Percentiles rank a stretch among this genome's conserved stretches.
Conservation (phyloP, 2,113 vertebrate species). For the Lethenteron reissneri region DNA sequence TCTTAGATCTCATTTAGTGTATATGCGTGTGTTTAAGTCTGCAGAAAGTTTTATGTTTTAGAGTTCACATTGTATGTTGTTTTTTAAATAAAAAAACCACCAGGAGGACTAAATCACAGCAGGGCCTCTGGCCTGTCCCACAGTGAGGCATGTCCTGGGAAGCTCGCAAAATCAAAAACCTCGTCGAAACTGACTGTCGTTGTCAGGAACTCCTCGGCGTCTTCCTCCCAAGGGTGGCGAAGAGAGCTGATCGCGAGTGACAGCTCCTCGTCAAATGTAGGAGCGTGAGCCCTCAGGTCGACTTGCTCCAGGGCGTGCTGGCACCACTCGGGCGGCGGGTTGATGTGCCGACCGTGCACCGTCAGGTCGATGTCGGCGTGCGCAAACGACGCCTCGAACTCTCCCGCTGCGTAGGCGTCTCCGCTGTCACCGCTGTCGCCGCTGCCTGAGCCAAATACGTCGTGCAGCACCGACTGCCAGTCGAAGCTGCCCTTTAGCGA, state of each 20-base stretch:
- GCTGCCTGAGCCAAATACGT: constrained; percentile 24
- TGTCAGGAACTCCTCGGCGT: background rate
- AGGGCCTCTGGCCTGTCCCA: no score
- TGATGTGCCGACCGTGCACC: constrained; percentile 20
- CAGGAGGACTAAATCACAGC: no score
- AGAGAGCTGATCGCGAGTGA: constrained; percentile 16
- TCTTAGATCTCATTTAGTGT: no score
- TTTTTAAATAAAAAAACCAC: no score
- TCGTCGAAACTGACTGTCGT: background rate
- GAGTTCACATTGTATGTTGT: no score
- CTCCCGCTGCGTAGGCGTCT: constrained; percentile 38
- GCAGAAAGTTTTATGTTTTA: no score
- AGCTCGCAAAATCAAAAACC: background rate
- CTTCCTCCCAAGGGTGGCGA: constrained; percentile 34
- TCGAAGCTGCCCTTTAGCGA: constrained; percentile 30
- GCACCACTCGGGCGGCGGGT: background rate
- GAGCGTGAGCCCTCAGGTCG: constrained; percentile 8
- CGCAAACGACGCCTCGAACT: constrained; percentile 20
- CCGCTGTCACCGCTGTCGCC: constrained; percentile 42
- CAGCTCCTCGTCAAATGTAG: constrained; percentile 22
- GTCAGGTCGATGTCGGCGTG: constrained; percentile 29
- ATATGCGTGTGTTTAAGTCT: no score
- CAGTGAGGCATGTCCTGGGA: no score
- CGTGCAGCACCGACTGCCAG: constrained; percentile 33
- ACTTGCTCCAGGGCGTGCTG: background rate